These are phyloP conservation scores for Onychomys arenicola DNA, from an alignment of 2,797 vertebrate species.

Conservation along the genomic window DNA sequence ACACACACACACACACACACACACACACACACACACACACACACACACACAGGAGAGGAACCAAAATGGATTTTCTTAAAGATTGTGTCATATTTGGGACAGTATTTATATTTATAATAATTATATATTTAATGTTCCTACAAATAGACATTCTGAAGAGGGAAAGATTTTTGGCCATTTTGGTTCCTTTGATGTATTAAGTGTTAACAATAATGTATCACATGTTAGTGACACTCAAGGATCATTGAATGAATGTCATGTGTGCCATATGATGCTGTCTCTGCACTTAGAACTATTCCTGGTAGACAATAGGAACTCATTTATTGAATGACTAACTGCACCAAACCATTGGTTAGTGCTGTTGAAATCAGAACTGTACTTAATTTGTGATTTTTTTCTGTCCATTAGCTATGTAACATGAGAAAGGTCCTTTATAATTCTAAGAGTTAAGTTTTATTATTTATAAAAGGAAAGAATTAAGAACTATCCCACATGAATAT, in stretches of 20 bases:
- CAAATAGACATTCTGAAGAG: not conserved
- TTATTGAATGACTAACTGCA: not conserved
- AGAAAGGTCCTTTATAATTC: not conserved
- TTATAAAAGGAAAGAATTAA: conserved; percentile 2
- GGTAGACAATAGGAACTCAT: not conserved
- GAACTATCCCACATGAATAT: not conserved
- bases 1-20: too few relatives aligned
- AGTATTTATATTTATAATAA: not conserved
- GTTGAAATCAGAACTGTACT: conserved; percentile 15
- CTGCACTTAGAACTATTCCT: not conserved
- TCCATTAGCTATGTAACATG: not conserved
- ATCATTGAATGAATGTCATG: not conserved
- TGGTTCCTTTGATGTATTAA: not conserved
- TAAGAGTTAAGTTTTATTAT: conserved; percentile 15
- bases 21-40: too few relatives aligned
- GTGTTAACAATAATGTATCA: not conserved
- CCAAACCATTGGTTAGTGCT: not conserved
- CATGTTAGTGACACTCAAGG: not conserved
- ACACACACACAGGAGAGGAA: not conserved
- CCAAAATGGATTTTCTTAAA: not conserved
- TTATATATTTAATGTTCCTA: conserved; percentile 1
- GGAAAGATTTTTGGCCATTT: conserved; percentile 21
- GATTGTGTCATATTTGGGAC: not conserved
- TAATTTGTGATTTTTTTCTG: conserved; percentile 41
- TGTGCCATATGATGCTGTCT: not conserved